Percentiles rank a stretch among this genome's conserved stretches.
Evolutionary conservation across 2,113 vertebrate species (phyloP).

Genomic region (Anoura caudifer): DNA sequence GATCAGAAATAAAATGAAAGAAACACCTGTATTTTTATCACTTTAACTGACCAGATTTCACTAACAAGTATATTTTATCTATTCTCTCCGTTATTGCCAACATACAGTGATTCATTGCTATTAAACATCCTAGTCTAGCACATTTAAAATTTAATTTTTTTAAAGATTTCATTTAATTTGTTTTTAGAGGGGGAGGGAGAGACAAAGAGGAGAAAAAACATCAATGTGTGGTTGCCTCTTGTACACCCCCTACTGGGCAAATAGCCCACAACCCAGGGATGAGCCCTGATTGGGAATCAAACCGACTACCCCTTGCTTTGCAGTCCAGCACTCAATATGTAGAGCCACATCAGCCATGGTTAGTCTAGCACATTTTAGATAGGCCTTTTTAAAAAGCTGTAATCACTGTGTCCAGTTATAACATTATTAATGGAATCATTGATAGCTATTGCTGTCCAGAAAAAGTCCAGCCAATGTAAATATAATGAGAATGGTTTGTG

Average conservation of each 20-base stretch:
- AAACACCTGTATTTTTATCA: background rate
- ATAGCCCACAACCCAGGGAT: too few species aligned
- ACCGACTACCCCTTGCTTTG: too few species aligned
- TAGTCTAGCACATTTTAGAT: conserved; percentile 70
- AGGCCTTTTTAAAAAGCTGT: conserved; percentile 70
- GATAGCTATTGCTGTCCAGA: conserved; percentile 45
- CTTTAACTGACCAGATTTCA: conserved; percentile 53
- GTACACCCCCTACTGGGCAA: too few species aligned
- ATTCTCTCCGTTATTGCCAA: conserved; percentile 47
- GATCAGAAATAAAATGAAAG: conserved; percentile 44
- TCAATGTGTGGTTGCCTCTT: too few species aligned
- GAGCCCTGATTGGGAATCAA: too few species aligned
- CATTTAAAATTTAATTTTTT: conserved; percentile 22
- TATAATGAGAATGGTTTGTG: too few species aligned
- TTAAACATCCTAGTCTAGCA: conserved; percentile 76
- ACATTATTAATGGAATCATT: conserved; percentile 76
- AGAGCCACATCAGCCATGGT: background rate
- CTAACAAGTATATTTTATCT: conserved; percentile 44
- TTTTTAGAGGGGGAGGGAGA: too few species aligned
- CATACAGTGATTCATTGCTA: conserved; percentile 58
- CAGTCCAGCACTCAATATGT: too few species aligned
- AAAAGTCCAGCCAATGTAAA: too few species aligned
- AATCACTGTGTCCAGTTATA: conserved; percentile 65
- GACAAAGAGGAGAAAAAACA: too few species aligned
- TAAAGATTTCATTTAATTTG: too few species aligned